Evolutionary conservation across 2,888 invertebrate genomes (phyloP).

Genomic region (Hololepta plana): DNA sequence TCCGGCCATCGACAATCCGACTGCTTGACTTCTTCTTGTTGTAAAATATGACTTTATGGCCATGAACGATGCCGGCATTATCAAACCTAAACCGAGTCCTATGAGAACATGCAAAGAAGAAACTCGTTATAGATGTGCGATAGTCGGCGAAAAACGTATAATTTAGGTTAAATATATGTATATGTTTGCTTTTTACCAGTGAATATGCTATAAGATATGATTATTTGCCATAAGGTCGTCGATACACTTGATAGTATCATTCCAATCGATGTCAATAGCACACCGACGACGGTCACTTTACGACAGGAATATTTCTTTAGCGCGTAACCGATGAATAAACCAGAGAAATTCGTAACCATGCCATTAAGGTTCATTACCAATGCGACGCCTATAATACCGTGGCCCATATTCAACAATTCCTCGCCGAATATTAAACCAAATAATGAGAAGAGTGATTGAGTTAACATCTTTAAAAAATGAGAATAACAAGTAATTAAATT

Average conservation of each 20-base stretch:
- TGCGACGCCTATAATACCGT: conserved; percentile 46
- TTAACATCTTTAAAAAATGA: conserved; percentile 32
- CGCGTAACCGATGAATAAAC: conserved; percentile 50
- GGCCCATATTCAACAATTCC: conserved; percentile 40
- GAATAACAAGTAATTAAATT: conserved; percentile 6
- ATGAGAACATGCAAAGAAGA: conserved; percentile 10
- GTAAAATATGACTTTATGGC: conserved; percentile 55
- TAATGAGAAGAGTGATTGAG: conserved; percentile 50
- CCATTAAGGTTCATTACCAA: conserved; percentile 49
- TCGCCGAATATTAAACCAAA: conserved; percentile 53
- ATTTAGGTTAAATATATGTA: too few relatives aligned
- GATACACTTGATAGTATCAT: conserved; percentile 34
- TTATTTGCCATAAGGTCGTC: conserved; percentile 32
- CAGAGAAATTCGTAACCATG: conserved; percentile 41
- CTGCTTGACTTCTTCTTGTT: conserved; percentile 48
- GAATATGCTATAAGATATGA: conserved; percentile 35
- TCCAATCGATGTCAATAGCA: conserved; percentile 32
- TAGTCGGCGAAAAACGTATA: too few relatives aligned
- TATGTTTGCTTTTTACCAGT: conserved; percentile 23
- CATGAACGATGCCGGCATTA: conserved; percentile 52
- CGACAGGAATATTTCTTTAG: conserved; percentile 37
- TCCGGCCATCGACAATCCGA: conserved; percentile 56
- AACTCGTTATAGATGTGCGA: too few relatives aligned
- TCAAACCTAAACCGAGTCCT: conserved; percentile 52
- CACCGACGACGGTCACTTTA: conserved; percentile 34